Conservation (phyloP, 2,113 vertebrate species). For the Falco punctatus region DNA sequence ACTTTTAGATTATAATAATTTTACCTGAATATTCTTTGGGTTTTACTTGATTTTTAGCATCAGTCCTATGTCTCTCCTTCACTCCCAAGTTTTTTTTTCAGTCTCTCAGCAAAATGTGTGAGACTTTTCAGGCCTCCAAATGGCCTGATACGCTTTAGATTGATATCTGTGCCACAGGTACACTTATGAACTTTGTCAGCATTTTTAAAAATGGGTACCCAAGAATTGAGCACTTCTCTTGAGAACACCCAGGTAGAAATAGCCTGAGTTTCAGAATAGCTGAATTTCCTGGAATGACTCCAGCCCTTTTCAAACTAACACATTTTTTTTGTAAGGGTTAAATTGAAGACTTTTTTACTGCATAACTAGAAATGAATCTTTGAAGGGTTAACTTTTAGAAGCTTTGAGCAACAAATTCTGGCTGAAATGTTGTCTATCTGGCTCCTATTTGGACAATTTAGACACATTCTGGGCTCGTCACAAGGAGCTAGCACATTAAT, state of each 20-base stretch:
- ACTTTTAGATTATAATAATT: neutral
- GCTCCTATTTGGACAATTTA: neutral
- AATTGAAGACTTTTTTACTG: neutral
- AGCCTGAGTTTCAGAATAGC: neutral
- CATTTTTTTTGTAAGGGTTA: neutral
- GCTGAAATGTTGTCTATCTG: neutral
- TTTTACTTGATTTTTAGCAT: neutral
- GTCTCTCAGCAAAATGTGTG: neutral
- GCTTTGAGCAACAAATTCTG: neutral
- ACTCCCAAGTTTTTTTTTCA: neutral
- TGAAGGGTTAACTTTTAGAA: neutral
- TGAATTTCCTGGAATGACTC: neutral
- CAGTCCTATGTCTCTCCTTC: neutral
- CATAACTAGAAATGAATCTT: neutral
- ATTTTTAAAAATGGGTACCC: neutral
- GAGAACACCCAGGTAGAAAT: neutral
- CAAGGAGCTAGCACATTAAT: neutral
- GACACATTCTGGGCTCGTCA: neutral
- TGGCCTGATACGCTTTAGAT: neutral
- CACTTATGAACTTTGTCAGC: neutral
- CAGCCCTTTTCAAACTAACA: neutral
- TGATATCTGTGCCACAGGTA: neutral
- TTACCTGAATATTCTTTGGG: neutral
- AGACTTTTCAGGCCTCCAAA: neutral
- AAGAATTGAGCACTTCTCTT: neutral